Base-by-base conservation (phyloP, 2,797 vertebrate genomes). In the Rhynchonycteris naso region DNA sequence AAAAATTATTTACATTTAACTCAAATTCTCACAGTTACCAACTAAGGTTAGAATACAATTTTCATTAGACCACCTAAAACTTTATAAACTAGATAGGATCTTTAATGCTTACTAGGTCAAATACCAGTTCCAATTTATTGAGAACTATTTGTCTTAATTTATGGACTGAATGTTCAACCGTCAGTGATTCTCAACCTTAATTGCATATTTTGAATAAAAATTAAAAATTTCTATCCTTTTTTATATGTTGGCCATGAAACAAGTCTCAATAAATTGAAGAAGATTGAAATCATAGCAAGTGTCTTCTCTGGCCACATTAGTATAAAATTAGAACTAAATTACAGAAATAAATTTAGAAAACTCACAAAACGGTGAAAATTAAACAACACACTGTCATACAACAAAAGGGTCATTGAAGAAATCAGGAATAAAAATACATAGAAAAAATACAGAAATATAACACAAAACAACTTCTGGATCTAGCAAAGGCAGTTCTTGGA, bases 191-290 rank as follows among this genome's bases (percentile, higher is more conserved):
- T 88, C 26, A 72, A 54, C 30, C 7, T 30, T 61, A 33, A 11
- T 1, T 90, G 21, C 2, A 35, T 61, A 88, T 93, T 82, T 94
- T 88, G 16, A 95, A 78, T 61, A 66, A 43, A 15, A 95, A 7
- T 83, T 68, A 10, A 54, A 69, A 85, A 81, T 75, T 59, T 5
- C 2, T 16, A 38, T 74, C 5, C 3, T 15, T 74, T 74, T 74
- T 74, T 6, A 50, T 28, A 74, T 30, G 15, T 47, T 74, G 71
- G 28, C 43, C 71, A 72, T 26, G 47, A 18, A 72, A 72, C 4
- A 74, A 30, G 43, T 18, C 35, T 61, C 10, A 63, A 43, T 30
- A 61, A 76, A 63, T 81, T 43, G 3, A 63, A 81, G 1, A 80
- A 61, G 26, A 63, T 30, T 81, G 11, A 63, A 61, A 30, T 63